Evolutionary conservation across 2,797 vertebrate species (phyloP), one percentile per base, ranked within the genome.

Genomic region (Otolemur crassicaudatus): DNA sequence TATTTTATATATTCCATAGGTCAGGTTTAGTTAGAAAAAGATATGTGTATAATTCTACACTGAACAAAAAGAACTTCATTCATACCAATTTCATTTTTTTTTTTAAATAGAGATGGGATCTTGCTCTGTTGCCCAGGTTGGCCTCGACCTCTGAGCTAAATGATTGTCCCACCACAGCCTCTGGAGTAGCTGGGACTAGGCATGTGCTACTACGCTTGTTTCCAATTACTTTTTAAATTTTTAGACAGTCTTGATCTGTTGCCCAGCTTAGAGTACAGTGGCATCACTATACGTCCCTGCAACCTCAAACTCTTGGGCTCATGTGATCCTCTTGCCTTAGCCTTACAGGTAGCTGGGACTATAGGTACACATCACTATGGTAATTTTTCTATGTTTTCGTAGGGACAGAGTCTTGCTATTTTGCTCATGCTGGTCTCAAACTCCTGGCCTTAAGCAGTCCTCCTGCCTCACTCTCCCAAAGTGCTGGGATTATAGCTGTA

Each of bases 21-120:
- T 56, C 22, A 87, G 11, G 22, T 92, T 87, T 95, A 65, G 31
- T 77, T 89, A 90, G 86, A 92, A 76, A 91, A 58, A 83, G 53
- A 83, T 91, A 43, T 53, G 23, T 88, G 72, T 80, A 37, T 73
- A 43, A 58, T 84, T 89, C 53, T 63, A 31, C 34, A 81, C 4
- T 65, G 76, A 93, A 65, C 69, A 87, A 65, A 87, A 22, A 16
- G 87, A 77, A 80, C 27, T 86, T 76, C 65, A 7, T 91, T 90
- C 80, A 79, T 76, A 65, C 34, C 61, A 77, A 67, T 67, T 67
- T 67, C 31, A n/a, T 14, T 63, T 63, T 63, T 63, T 58, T n/a
- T 67, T 67, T 67, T 9, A n/a, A 90, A 7, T 34, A 86, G 40
- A 67, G 65, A 29, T 67, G 16, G 16, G 31, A 17, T 67, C 65